Percentiles rank a stretch among this genome's conserved stretches.
phyloP scores from a whole-genome alignment of 1,140 invertebrate genomes.

The Nasonia vitripennis region DNA sequence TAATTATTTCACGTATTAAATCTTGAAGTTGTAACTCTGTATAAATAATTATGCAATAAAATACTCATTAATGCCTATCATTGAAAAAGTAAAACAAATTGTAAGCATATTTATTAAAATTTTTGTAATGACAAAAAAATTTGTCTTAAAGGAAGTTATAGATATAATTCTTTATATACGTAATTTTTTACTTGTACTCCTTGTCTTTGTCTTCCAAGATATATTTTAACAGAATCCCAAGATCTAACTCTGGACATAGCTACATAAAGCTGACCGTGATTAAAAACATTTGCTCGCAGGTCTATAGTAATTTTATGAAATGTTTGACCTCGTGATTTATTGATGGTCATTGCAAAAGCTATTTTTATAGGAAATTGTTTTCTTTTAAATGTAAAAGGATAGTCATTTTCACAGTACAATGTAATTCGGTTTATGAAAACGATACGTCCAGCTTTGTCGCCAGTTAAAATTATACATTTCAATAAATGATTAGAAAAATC shows the following conservation, averaged over 20 bases:
- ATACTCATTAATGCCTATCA: too few species aligned
- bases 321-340: slow-evolving; percentile 22
- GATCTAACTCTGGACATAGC: not conserved
- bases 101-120: too few species aligned
- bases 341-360: slow-evolving; percentile 27
- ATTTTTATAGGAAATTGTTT: slow-evolving; percentile 33
- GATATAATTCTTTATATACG: slow-evolving; percentile 8
- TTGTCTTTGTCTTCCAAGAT: not conserved
- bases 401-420: slow-evolving; percentile 9
- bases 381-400: slow-evolving; percentile 8
- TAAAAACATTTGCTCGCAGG: slow-evolving; percentile 7
- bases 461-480: slow-evolving; percentile 18
- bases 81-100: too few species aligned
- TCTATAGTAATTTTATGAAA: not conserved
- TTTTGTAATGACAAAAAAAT: too few species aligned
- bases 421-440: slow-evolving; percentile 34
- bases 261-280: slow-evolving; percentile 19
- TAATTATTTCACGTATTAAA: too few species aligned
- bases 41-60: too few species aligned
- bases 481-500: slow-evolving; percentile 43
- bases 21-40: too few species aligned
- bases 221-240: not conserved
- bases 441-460: not conserved
- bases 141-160: not conserved
- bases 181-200: not conserved